These are phyloP conservation scores for Pammene aurita DNA, from an alignment of 2,888 invertebrate species.

Conservation along the genomic window DNA sequence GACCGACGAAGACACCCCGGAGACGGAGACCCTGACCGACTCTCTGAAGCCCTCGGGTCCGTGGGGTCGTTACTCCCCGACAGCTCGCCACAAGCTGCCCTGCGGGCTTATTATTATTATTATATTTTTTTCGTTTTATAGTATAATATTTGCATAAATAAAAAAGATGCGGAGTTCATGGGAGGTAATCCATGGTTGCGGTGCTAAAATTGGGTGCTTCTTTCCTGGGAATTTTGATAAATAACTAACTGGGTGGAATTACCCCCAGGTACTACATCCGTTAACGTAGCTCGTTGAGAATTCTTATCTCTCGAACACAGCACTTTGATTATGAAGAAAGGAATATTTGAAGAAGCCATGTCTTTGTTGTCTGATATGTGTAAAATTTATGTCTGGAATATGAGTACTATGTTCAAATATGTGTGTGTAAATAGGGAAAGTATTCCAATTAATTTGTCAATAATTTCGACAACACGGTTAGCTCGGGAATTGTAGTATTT, in stretches of 20 bases:
- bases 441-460: conserved; percentile 3
- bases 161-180: not conserved
- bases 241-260: conserved; percentile 72
- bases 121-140: not conserved
- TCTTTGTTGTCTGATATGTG: conserved; percentile 73
- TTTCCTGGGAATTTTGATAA: conserved; percentile 72
- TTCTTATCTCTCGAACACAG: conserved; percentile 80
- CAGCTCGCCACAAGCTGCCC: too few relatives aligned
- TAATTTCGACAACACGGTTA: not conserved
- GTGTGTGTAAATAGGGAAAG: conserved; percentile 13
- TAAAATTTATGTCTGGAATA: conserved; percentile 70
- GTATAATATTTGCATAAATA: not conserved
- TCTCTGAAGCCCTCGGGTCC: too few relatives aligned
- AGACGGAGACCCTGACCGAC: too few relatives aligned
- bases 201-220: conserved; percentile 60
- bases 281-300: conserved; percentile 67
- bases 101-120: too few relatives aligned
- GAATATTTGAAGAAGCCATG: conserved; percentile 78
- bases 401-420: conserved; percentile 4
- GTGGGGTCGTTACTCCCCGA: too few relatives aligned
- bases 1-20: too few relatives aligned
- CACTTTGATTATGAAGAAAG: conserved; percentile 80
- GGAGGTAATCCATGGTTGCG: conserved; percentile 39
- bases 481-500: not conserved
- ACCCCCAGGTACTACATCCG: conserved; percentile 64